Evolutionary conservation across 2,888 invertebrate genomes (phyloP).

Genomic region (Tupiocoris notatus): DNA sequence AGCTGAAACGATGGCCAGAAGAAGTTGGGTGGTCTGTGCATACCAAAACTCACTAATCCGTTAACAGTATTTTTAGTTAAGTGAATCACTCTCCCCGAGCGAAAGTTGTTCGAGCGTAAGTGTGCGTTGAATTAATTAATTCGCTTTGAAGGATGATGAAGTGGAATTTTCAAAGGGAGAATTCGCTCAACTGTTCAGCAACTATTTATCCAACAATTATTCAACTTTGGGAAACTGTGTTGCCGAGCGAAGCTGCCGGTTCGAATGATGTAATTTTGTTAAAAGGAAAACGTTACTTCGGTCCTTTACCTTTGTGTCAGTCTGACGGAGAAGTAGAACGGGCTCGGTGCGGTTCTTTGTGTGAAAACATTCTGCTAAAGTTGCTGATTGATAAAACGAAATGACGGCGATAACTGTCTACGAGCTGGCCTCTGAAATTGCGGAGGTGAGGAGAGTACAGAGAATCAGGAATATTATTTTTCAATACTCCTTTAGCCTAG

Average conservation of each 20-base stretch:
- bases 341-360: background rate
- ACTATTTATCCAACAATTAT: constrained; percentile 27
- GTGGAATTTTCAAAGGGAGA: constrained; percentile 37
- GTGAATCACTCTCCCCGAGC: constrained; percentile 19
- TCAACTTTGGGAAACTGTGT: constrained; percentile 24
- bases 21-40: background rate
- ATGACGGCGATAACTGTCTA: too few relatives aligned
- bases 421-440: too few relatives aligned
- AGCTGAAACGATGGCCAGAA: background rate
- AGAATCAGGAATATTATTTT: too few relatives aligned
- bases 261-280: constrained; percentile 1
- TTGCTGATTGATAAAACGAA: background rate
- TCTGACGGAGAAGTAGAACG: background rate
- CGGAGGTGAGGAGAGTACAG: too few relatives aligned
- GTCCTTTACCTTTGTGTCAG: background rate
- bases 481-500: too few relatives aligned
- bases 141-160: constrained; percentile 40
- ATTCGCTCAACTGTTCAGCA: constrained; percentile 22
- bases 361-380: background rate
- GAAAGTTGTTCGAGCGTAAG: constrained; percentile 23
- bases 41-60: constrained; percentile 20
- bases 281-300: background rate
- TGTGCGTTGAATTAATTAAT: constrained; percentile 33
- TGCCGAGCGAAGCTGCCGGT: too few relatives aligned
- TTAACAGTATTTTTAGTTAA: constrained; percentile 38